Evolutionary conservation across 1,140 invertebrate species (phyloP).

Genomic region (Penaeus japonicus): DNA sequence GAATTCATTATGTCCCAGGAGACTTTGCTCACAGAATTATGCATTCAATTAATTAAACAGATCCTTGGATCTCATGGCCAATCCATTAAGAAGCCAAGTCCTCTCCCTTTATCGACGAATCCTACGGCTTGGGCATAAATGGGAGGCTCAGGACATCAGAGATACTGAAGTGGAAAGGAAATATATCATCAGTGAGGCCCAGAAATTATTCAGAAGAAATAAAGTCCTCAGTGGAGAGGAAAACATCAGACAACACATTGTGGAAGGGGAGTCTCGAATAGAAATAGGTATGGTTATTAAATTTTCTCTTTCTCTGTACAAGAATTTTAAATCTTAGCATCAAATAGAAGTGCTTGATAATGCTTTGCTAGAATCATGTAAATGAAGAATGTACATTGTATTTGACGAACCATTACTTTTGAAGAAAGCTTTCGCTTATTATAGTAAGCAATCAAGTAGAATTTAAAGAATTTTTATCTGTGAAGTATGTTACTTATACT

Average conservation of each 20-base stretch:
- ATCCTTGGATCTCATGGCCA: too few species aligned
- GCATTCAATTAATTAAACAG: too few species aligned
- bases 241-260: slow-evolving; percentile 1
- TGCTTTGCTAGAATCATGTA: too few species aligned
- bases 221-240: background rate
- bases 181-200: slow-evolving; percentile 7
- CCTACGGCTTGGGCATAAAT: background rate
- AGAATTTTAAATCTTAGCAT: too few species aligned
- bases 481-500: too few species aligned
- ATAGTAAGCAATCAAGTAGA: background rate
- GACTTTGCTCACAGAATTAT: too few species aligned
- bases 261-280: slow-evolving; percentile 16
- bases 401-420: background rate
- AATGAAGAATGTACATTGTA: too few species aligned
- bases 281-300: slow-evolving; percentile 18
- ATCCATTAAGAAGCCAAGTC: background rate
- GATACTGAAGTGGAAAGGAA: background rate
- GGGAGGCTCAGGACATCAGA: slow-evolving; percentile 14
- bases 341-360: too few species aligned
- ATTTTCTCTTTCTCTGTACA: background rate
- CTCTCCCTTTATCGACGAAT: slow-evolving; percentile 16
- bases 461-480: background rate
- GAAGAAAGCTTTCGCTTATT: background rate
- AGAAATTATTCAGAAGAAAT: slow-evolving; percentile 2
- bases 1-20: too few species aligned